Evolutionary conservation across 92 coral and sea anemone genomes (phyloP).

Genomic region (Epizoanthus ramosus): DNA sequence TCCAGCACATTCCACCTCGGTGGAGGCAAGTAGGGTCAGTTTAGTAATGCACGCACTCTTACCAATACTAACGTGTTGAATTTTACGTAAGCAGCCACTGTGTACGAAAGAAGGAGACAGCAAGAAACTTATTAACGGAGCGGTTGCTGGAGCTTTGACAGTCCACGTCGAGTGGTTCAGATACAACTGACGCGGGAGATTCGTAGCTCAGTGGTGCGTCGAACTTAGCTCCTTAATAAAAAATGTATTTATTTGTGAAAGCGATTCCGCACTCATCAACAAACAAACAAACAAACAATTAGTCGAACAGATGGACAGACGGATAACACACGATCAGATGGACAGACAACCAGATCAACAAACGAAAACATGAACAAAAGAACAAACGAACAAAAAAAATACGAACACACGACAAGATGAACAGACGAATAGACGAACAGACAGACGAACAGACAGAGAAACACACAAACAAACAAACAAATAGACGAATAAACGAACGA

Average conservation of each 20-base stretch:
- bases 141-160: not conserved
- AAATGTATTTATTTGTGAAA: not conserved
- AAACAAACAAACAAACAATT: not conserved
- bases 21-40: not conserved
- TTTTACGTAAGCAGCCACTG: constrained; percentile 11
- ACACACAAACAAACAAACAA: too few relatives aligned
- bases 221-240: not conserved
- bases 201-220: constrained; percentile 6
- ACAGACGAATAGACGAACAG: too few relatives aligned
- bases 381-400: too few relatives aligned
- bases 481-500: too few relatives aligned
- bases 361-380: too few relatives aligned
- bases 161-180: not conserved
- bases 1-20: too few relatives aligned
- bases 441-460: too few relatives aligned
- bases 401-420: too few relatives aligned
- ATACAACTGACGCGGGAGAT: not conserved
- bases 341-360: too few relatives aligned
- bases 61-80: constrained; percentile 1
- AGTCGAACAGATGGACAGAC: too few relatives aligned
- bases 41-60: not conserved
- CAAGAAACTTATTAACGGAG: not conserved
- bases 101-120: not conserved
- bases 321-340: too few relatives aligned
- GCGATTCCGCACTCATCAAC: not conserved